Evolutionary conservation across 2,888 invertebrate genomes (phyloP).

Genomic region (Oxycera nigricornis): DNA sequence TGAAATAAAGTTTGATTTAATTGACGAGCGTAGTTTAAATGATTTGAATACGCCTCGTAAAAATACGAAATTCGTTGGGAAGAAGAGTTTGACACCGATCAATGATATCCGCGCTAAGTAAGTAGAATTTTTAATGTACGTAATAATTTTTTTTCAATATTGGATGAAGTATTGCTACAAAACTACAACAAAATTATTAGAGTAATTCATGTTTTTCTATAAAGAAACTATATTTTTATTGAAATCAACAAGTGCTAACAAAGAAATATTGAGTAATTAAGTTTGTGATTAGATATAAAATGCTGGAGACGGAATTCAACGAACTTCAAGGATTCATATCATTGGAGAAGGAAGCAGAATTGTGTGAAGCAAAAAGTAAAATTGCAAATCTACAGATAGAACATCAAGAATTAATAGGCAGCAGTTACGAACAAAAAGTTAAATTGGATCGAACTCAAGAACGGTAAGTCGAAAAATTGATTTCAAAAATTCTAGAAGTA

Average conservation of each 20-base stretch:
- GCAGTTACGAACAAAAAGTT: conserved; percentile 29
- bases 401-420: conserved; percentile 44
- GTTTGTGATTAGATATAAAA: conserved; percentile 62
- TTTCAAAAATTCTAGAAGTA: no score
- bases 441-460: conserved; percentile 34
- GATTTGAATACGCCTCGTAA: conserved; percentile 35
- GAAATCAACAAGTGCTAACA: no score
- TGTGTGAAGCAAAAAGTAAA: conserved; percentile 51
- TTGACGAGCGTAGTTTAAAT: neutral
- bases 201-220: neutral
- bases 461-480: conserved; percentile 41
- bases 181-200: neutral
- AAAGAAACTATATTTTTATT: conserved; percentile 3
- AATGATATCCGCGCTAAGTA: conserved; percentile 23
- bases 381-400: conserved; percentile 48
- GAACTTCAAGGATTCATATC: conserved; percentile 68
- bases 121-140: neutral
- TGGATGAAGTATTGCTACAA: neutral
- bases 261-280: neutral
- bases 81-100: conserved; percentile 14
- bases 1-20: conserved; percentile 38
- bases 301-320: conserved; percentile 64
- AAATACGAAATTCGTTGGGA: neutral
- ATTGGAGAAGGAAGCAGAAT: conserved; percentile 65
- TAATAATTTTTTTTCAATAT: no score